Conservation (phyloP, 2,113 vertebrate species). For the Pao palembangensis region DNA sequence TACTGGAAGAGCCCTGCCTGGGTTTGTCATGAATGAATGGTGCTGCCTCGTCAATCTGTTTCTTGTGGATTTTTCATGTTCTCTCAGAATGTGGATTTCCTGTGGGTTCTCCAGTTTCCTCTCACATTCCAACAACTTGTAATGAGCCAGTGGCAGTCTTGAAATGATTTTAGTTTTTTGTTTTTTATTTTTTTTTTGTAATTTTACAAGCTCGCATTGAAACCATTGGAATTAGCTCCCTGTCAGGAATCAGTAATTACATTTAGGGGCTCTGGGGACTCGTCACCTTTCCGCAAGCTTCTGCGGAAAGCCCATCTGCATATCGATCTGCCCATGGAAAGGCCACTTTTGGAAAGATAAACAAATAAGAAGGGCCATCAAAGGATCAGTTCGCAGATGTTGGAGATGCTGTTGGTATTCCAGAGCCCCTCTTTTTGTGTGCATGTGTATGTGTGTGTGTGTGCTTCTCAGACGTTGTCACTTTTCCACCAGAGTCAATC, state of each 20-base stretch:
- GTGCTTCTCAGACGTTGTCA: conserved; percentile 42
- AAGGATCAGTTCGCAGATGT: not conserved
- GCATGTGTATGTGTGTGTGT: not conserved
- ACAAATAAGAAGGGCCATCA: not conserved
- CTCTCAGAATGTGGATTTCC: conserved; percentile 50
- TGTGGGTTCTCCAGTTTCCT: conserved; percentile 47
- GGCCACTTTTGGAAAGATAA: too few relatives aligned
- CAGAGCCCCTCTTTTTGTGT: conserved; percentile 14
- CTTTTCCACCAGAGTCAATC: conserved; percentile 48
- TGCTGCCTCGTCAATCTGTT: conserved; percentile 15
- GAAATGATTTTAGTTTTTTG: not conserved
- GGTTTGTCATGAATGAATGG: conserved; percentile 18
- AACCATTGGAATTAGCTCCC: not conserved
- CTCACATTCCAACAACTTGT: conserved; percentile 48
- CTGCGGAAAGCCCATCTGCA: too few relatives aligned
- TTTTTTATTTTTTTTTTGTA: not conserved
- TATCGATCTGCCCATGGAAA: too few relatives aligned
- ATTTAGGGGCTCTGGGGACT: too few relatives aligned
- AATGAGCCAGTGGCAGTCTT: not conserved
- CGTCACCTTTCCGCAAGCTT: too few relatives aligned
- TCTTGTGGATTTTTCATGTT: conserved; percentile 47
- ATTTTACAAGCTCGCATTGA: not conserved
- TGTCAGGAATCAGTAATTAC: too few relatives aligned
- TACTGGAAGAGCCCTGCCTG: conserved; percentile 9
- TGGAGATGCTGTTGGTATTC: conserved; percentile 7